phyloP scores from a whole-genome alignment of 2,888 invertebrate genomes.

The Muschampia staudingeri region DNA sequence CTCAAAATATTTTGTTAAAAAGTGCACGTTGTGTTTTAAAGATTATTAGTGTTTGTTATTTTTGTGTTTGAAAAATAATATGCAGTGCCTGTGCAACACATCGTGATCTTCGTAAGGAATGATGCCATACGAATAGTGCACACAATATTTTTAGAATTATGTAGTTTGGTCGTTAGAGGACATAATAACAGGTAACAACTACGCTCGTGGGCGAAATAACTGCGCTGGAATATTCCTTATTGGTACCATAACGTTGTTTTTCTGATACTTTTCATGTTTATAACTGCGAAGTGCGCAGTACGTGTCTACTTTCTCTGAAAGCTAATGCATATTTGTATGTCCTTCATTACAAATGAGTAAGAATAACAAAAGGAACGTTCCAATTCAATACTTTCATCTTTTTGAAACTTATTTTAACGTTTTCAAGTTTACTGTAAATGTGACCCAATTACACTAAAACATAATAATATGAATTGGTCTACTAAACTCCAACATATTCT shows the following conservation, averaged over 20 bases:
- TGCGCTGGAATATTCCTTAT: constrained; percentile 56
- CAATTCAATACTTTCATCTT: not conserved
- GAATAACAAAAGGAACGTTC: constrained; percentile 49
- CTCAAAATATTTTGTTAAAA: constrained; percentile 74
- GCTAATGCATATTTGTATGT: constrained; percentile 71
- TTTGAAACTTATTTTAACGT: not conserved
- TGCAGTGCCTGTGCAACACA: constrained; percentile 50
- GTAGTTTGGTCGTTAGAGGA: constrained; percentile 87
- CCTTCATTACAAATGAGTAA: constrained; percentile 73
- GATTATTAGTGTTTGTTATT: constrained; percentile 57
- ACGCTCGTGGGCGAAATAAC: constrained; percentile 70
- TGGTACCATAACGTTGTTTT: constrained; percentile 69
- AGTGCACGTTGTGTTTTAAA: constrained; percentile 72
- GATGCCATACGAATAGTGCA: constrained; percentile 87
- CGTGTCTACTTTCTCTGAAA: constrained; percentile 79
- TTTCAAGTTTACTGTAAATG: not conserved
- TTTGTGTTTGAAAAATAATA: constrained; percentile 43
- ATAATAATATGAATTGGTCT: not conserved
- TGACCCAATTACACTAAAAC: not conserved
- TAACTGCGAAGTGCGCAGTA: constrained; percentile 66
- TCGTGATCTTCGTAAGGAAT: constrained; percentile 74
- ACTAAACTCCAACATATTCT: not conserved
- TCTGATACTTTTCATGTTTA: constrained; percentile 34
- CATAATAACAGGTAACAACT: constrained; percentile 82
- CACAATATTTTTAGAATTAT: constrained; percentile 89